Conservation (phyloP, 2,113 vertebrate genomes). For the Hippopotamus amphibius region DNA sequence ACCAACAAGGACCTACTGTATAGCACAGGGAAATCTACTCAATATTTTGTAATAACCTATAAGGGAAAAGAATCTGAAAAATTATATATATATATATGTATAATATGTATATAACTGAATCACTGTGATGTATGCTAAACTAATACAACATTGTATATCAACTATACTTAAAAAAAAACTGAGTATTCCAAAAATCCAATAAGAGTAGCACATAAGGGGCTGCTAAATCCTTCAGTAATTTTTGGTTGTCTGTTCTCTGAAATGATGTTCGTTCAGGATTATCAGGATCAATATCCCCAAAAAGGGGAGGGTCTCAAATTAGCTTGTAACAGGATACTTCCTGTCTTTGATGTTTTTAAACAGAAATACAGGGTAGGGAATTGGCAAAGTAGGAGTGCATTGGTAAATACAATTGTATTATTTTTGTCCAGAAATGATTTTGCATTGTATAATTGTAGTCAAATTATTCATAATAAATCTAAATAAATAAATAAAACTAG, state of each 20-base stretch:
- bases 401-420: background rate
- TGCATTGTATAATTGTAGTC: background rate
- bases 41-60: too few relatives aligned
- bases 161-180: background rate
- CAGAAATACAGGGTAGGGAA: constrained; percentile 22
- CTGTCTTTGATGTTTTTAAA: constrained; percentile 89
- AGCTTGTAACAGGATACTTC: constrained; percentile 76
- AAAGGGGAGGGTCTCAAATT: constrained; percentile 68
- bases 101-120: too few relatives aligned
- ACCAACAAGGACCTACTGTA: too few relatives aligned
- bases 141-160: background rate
- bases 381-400: background rate
- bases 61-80: too few relatives aligned
- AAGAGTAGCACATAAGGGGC: constrained; percentile 83
- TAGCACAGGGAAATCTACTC: too few relatives aligned
- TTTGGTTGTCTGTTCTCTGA: constrained; percentile 63
- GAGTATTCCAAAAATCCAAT: constrained; percentile 88
- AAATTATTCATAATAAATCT: background rate
- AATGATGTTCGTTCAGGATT: constrained; percentile 66
- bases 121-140: background rate
- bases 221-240: constrained; percentile 66
- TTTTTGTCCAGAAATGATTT: constrained; percentile 49
- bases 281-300: constrained; percentile 70
- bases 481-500: constrained; percentile 5
- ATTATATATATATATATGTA: too few relatives aligned